Conservation (phyloP, 2,797 vertebrate genomes). For the Myripristis murdjan region DNA sequence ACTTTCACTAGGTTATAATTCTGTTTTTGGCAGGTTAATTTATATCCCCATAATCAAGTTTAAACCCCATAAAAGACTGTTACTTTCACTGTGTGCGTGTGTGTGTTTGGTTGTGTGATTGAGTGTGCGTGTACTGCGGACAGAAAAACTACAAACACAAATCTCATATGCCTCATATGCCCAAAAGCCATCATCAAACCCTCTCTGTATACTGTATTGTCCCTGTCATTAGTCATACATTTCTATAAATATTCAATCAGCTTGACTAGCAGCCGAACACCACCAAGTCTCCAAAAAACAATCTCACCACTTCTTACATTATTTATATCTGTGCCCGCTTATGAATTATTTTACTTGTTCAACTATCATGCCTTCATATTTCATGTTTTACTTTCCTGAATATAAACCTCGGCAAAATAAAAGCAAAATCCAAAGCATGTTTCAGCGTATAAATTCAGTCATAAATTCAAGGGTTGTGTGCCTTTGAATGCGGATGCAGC, state of each 20-base stretch:
- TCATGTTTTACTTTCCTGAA: conserved; percentile 56
- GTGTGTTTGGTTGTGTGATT: conserved; percentile 44
- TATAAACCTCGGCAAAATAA: conserved; percentile 60
- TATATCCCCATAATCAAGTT: conserved; percentile 68
- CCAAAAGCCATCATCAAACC: conserved; percentile 76
- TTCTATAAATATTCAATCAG: conserved; percentile 85
- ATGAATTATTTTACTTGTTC: conserved; percentile 74
- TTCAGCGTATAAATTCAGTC: conserved; percentile 43
- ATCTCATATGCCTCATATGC: conserved; percentile 68
- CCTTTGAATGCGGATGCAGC: conserved; percentile 40
- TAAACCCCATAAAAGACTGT: conserved; percentile 65
- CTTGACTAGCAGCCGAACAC: conserved; percentile 69
- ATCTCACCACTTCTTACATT: conserved; percentile 74
- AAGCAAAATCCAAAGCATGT: conserved; percentile 37
- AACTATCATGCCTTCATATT: conserved; percentile 58
- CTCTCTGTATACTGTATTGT: conserved; percentile 66
- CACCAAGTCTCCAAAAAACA: conserved; percentile 73
- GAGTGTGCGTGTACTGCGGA: conserved; percentile 34
- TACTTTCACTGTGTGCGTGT: conserved; percentile 26
- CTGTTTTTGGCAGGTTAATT: conserved; percentile 64
- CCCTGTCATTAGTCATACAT: conserved; percentile 80
- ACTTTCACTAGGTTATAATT: conserved; percentile 64
- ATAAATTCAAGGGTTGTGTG: conserved; percentile 38
- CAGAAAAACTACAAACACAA: conserved; percentile 52
- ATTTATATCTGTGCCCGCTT: conserved; percentile 74